Evolutionary conservation across 2,888 invertebrate genomes (phyloP).

Genomic region (Erebia epiphron): DNA sequence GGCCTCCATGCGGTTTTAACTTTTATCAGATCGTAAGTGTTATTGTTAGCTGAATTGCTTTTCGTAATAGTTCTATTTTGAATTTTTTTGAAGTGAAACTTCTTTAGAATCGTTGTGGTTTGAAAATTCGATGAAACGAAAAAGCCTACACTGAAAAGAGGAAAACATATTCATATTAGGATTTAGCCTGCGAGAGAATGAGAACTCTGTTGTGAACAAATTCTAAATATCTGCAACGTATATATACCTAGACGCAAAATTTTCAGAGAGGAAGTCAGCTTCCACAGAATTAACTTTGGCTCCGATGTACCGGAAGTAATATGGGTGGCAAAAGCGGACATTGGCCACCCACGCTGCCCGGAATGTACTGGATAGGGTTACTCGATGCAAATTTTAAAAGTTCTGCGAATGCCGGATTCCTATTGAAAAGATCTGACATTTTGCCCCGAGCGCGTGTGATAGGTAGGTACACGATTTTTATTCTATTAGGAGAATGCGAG

Average conservation of each 20-base stretch:
- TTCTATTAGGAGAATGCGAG: no score
- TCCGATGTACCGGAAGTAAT: background rate
- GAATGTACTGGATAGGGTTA: background rate
- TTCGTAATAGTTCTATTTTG: no score
- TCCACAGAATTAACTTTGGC: background rate
- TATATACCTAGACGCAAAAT: background rate
- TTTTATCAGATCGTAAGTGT: background rate
- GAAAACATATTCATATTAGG: no score
- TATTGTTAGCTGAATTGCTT: no score
- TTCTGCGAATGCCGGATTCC: background rate
- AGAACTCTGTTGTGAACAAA: no score
- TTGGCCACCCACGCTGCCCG: background rate
- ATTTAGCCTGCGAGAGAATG: no score
- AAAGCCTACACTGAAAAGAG: no score
- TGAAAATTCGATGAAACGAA: background rate
- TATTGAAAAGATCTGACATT: background rate
- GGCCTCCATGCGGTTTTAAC: conserved; percentile 13
- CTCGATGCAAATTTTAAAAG: background rate
- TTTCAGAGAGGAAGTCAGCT: background rate
- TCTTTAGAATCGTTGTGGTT: background rate
- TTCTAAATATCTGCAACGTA: no score
- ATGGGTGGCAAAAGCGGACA: background rate
- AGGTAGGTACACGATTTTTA: no score
- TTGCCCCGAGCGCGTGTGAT: background rate
- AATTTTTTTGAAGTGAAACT: no score